Evolutionary conservation across 2,888 invertebrate species (phyloP), one percentile per base, ranked within the genome.

Genomic region (Brachylomia viminalis): DNA sequence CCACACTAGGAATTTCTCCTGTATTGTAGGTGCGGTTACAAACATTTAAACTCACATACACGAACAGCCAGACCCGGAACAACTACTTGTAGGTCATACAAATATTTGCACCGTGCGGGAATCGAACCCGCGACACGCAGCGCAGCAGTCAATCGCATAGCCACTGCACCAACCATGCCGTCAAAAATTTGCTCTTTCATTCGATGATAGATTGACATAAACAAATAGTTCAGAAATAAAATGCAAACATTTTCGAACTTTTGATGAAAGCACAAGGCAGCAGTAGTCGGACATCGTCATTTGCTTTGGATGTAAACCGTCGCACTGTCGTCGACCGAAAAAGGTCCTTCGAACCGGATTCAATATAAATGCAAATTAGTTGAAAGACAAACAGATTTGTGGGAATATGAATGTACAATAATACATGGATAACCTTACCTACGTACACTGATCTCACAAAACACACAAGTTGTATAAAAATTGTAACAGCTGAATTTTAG

Each of bases 361-460:
- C 89, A 90, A 91, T 91, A 91, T 90, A 90, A 88, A 91, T 91
- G 90, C 88, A 89, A 91, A 91, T 90, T 86, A 84, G 77, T 83
- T 77, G 83, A 87, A 89, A 90, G 83, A 90, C 87, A 90, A 90
- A 90, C 88, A 89, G 89, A 89, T 90, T 90, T 88, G 81, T 75
- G 83, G 85, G 87, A 90, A 90, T 88, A 89, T 88, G 85, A 88
- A 89, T 89, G 86, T 90, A 89, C 87, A 85, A 72, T 75, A 67
- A 80, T 82, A 84, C 72, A 82, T 76, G 65, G 45, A 62, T 30
- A 33, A 33, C 65, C 70, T 38, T 78, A 82, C 75, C 71, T 79
- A 79, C 27, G 47, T n/a, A 56, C 42, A 30, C 33, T 20, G n/a
- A 20, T 58, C 33, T 17, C 17, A 23, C 15, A 23, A 45, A 27